Evolutionary conservation across 1,140 invertebrate genomes (phyloP).

Genomic region (Trichoplusia ni): DNA sequence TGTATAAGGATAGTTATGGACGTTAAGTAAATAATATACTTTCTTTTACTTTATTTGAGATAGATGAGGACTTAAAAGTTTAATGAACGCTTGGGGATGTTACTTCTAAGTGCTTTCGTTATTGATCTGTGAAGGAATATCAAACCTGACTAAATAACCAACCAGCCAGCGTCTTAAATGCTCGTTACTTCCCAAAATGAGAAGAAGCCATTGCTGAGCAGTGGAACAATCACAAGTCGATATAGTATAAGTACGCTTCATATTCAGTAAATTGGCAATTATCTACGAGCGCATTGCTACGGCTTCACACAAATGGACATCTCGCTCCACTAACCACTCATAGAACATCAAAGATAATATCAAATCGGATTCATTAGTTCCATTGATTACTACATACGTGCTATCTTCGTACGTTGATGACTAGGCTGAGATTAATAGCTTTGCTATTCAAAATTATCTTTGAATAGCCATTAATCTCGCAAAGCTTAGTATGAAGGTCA

Average conservation of each 20-base stretch:
- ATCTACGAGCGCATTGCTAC: neutral
- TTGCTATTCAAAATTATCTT: conserved; percentile 21
- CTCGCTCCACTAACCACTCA: neutral
- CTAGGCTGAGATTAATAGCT: conserved; percentile 10
- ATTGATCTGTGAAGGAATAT: no score
- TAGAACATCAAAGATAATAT: conserved; percentile 23
- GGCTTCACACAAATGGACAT: conserved; percentile 13
- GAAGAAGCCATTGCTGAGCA: no score
- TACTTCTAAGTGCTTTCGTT: no score
- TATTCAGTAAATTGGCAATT: conserved; percentile 12
- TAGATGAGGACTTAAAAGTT: no score
- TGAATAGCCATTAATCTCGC: conserved; percentile 11
- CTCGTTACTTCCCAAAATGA: no score
- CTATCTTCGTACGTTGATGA: neutral
- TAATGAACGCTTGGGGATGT: no score
- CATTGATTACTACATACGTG: neutral
- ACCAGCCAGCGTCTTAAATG: no score
- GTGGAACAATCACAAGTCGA: no score
- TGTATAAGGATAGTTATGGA: no score
- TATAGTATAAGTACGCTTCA: neutral
- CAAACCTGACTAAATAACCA: no score
- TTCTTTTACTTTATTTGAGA: no score
- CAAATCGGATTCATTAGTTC: conserved; percentile 8
- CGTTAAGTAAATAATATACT: no score
- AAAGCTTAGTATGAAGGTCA: neutral